A percentile compares a stretch with the other conserved stretches of the same genome.
These are phyloP conservation scores for Orchestia grillus DNA, from an alignment of 1,140 invertebrate species.

Conservation along the genomic window DNA sequence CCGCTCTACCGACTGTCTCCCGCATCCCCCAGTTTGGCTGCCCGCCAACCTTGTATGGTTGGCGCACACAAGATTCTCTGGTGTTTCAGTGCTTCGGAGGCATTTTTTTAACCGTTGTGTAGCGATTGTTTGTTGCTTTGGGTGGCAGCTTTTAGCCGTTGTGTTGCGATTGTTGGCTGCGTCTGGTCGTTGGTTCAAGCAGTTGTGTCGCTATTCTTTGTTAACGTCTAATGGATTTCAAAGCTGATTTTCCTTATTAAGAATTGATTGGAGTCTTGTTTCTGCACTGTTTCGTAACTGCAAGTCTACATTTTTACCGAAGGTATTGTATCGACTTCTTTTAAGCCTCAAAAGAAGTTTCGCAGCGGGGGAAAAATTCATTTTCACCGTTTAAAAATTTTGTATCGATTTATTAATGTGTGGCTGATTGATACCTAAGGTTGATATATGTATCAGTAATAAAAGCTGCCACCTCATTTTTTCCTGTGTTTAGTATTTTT, in stretches of 20 bases:
- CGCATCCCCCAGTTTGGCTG: slow-evolving; percentile 8
- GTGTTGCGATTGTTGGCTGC: no score
- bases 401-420: no score
- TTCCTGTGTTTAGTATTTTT: no score
- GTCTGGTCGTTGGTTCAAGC: neutral
- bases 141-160: neutral
- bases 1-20: neutral
- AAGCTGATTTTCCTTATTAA: neutral
- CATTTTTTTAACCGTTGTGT: neutral
- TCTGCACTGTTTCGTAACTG: neutral
- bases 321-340: no score
- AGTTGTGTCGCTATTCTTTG: neutral
- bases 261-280: neutral
- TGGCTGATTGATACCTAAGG: no score
- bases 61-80: slow-evolving; percentile 20
- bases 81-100: slow-evolving; percentile 13
- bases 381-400: no score
- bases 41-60: slow-evolving; percentile 5
- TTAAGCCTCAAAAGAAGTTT: no score
- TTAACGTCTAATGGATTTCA: neutral
- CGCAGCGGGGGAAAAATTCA: no score
- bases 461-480: no score
- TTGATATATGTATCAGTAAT: no score
- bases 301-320: neutral
- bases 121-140: slow-evolving; percentile 14